phyloP scores from a whole-genome alignment of 2,888 invertebrate genomes.

The Caenorhabditis sulstoni region DNA sequence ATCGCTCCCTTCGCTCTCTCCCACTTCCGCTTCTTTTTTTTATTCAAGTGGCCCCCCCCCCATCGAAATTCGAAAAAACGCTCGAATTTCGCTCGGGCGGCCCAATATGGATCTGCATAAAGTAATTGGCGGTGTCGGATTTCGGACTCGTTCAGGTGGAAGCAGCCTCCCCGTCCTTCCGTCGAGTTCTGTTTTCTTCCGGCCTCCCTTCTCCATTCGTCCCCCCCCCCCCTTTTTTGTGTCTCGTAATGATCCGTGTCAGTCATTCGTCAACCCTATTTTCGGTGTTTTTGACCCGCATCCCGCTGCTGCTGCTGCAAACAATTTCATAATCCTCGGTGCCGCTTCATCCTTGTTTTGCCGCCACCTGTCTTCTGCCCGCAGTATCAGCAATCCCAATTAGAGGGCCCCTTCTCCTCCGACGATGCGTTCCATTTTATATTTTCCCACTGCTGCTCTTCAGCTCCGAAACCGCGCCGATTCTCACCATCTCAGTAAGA shows the following conservation, averaged over 20 bases:
- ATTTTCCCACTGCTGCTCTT: neutral
- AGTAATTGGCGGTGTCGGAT: conserved; percentile 27
- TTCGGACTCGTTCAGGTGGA: conserved; percentile 38
- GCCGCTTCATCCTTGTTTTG: neutral
- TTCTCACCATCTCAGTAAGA: conserved; percentile 33
- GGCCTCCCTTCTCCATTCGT: too few relatives aligned
- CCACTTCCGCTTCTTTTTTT: conserved; percentile 9
- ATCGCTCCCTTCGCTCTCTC: neutral
- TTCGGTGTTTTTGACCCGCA: conserved; percentile 16
- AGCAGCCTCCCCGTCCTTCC: neutral
- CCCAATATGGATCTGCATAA: conserved; percentile 21
- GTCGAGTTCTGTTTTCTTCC: too few relatives aligned
- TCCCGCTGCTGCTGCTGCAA: too few relatives aligned
- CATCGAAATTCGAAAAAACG: neutral
- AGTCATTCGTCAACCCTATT: conserved; percentile 49
- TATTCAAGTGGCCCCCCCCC: neutral
- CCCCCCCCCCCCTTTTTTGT: conserved; percentile 5
- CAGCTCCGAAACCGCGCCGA: neutral
- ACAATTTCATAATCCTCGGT: conserved; percentile 26
- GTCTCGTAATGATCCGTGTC: conserved; percentile 25
- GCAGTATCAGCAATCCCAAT: neutral
- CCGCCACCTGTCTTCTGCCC: neutral
- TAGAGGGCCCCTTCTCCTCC: too few relatives aligned
- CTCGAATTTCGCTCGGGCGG: conserved; percentile 25
- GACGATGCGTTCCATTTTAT: too few relatives aligned